phyloP scores from a whole-genome alignment of 2,113 vertebrate species.

The Leptodactylus fuscus region DNA sequence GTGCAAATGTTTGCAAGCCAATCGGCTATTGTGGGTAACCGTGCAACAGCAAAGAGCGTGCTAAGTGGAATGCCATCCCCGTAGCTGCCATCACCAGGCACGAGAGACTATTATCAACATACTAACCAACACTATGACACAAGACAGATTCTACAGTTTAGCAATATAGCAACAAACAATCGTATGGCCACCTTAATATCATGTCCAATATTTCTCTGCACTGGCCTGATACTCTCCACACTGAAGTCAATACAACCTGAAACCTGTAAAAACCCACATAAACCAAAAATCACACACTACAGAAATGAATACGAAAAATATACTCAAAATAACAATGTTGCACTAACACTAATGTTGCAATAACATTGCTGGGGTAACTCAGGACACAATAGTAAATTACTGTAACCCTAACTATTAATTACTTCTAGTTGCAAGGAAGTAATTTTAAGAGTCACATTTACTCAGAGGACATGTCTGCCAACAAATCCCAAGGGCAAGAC shows the following conservation, averaged over 20 bases:
- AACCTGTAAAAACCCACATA: no score
- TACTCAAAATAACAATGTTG: no score
- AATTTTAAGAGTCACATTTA: neutral
- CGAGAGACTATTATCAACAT: neutral
- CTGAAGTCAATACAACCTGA: no score
- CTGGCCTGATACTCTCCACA: no score
- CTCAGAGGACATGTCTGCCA: neutral
- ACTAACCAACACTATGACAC: neutral
- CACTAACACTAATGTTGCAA: no score
- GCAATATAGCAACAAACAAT: no score
- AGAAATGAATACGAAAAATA: no score
- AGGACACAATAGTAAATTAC: neutral
- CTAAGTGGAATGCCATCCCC: conserved; percentile 18
- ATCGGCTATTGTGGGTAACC: conserved; percentile 52
- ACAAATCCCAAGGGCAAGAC: conserved; percentile 27
- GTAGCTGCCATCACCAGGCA: neutral
- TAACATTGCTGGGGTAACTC: no score
- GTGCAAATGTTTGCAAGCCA: conserved; percentile 42
- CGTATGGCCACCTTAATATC: no score
- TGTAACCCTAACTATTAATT: neutral
- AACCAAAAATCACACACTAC: no score
- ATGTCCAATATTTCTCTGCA: no score
- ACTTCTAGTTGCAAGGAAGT: conserved; percentile 19
- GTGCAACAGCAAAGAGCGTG: conserved; percentile 38
- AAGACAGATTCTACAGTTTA: no score